Evolutionary conservation across 2,113 vertebrate genomes (phyloP), one percentile per base, ranked within the genome.

Genomic region (Echinops telfairi): DNA sequence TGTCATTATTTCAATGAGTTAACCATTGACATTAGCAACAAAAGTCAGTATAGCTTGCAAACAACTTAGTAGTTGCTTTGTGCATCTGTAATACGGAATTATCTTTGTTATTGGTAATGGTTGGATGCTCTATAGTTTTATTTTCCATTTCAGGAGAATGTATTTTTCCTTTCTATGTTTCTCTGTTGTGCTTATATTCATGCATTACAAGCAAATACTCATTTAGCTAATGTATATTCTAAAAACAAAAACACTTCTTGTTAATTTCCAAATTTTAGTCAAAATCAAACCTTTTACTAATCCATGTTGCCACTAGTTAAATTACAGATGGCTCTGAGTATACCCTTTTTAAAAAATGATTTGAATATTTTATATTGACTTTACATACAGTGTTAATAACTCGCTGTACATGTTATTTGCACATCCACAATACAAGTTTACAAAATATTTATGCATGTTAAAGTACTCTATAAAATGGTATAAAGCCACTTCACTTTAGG

Each of bases 11-110:
- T 95, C 92, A 77, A 78, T 38, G 89, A 33, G 16, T 78, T 90
- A 83, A 7, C 43, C 22, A 86, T 89, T 93, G 91, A 82, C 3
- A 84, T 64, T 86, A 73, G 70, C 27, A 47, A 71, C 93, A 82
- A 83, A 94, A 86, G 77, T 94, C 71, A 82, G 91, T 66, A 53
- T 90, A 58, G 64, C 89, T 43, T 85, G 9, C 43, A 94, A 86
- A 89, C 6, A 83, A 3, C n/a, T 86, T 78, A 62, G 17, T 71
- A 76, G 27, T 22, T 60, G 38, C 8, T 82, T 91, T 85, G 29
- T 95, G 36, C 25, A 2, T 70, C 94, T 88, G 29, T 82, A 85
- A 36, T 73, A 7, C 11, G 23, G 2, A 82, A 79, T 33, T 9
- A 58, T 25, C 60, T 27, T 10, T 33, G 0, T 53, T 89, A 1